Percentiles rank a stretch among this genome's conserved stretches.
Conservation (phyloP, 37 sponge, comb jelly and placozoan species). For the Petrosia ficiformis region DNA sequence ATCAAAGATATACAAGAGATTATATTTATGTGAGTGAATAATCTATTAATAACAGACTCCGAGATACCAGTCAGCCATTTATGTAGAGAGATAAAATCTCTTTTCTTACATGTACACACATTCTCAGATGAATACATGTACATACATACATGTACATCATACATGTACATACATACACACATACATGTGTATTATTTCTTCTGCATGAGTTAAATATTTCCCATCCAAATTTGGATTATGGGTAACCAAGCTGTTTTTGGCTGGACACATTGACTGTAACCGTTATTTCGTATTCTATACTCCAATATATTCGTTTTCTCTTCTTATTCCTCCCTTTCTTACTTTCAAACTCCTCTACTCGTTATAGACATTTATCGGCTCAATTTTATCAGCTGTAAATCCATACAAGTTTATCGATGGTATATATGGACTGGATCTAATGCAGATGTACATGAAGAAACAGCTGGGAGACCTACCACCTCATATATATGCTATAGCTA, state of each 20-base stretch:
- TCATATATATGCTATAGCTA: slow-evolving; percentile 96
- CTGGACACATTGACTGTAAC: too few species aligned
- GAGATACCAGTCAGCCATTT: background rate
- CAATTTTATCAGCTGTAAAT: slow-evolving; percentile 92
- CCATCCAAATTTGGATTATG: too few species aligned
- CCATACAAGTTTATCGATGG: slow-evolving; percentile 87
- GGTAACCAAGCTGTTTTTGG: too few species aligned
- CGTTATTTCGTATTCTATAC: background rate
- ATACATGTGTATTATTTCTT: too few species aligned
- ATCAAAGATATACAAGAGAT: slow-evolving; percentile 75
- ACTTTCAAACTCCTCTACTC: slow-evolving; percentile 4
- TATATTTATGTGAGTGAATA: slow-evolving; percentile 79
- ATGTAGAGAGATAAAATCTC: slow-evolving; percentile 19
- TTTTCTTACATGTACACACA: slow-evolving; percentile 22
- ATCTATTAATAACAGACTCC: background rate
- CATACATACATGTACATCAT: too few species aligned
- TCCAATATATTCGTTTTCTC: background rate
- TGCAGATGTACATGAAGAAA: slow-evolving; percentile 76
- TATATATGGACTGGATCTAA: slow-evolving; percentile 69
- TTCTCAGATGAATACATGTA: slow-evolving; percentile 38
- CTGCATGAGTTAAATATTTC: too few species aligned
- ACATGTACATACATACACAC: too few species aligned
- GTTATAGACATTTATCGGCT: slow-evolving; percentile 93
- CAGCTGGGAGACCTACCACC: slow-evolving; percentile 93
- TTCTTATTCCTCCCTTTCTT: background rate